Evolutionary conservation across 2,888 invertebrate genomes (phyloP).

Genomic region (Nemotelus pantherinus): DNA sequence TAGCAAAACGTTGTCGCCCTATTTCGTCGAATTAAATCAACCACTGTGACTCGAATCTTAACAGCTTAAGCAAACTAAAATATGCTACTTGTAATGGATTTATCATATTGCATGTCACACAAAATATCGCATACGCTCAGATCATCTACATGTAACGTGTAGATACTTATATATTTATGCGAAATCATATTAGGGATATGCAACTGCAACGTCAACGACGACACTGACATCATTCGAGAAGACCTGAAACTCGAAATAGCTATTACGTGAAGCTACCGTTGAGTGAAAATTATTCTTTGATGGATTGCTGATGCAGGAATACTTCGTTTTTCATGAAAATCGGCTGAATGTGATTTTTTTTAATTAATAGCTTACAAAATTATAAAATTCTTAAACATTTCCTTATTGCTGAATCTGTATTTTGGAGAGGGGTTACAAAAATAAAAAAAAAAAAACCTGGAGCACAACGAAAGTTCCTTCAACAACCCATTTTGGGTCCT

Average conservation of each 20-base stretch:
- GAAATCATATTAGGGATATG: constrained; percentile 37
- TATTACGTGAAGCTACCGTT: background rate
- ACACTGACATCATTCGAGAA: background rate
- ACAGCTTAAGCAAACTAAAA: constrained; percentile 14
- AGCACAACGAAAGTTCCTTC: no score
- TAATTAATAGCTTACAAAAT: no score
- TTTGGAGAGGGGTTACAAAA: no score
- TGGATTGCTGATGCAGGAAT: no score
- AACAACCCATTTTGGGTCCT: no score
- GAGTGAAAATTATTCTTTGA: background rate
- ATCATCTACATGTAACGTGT: constrained; percentile 19
- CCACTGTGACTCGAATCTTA: constrained; percentile 20
- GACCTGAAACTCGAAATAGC: constrained; percentile 13
- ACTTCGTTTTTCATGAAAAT: no score
- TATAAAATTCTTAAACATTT: no score
- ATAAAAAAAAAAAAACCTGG: no score
- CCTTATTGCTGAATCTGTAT: no score
- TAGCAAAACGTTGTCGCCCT: background rate
- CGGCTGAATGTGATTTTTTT: no score
- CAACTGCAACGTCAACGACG: constrained; percentile 14
- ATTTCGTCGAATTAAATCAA: constrained; percentile 31
- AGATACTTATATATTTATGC: constrained; percentile 20
- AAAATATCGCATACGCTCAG: constrained; percentile 24
- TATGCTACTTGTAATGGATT: constrained; percentile 38
- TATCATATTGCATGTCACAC: constrained; percentile 44